Conservation (phyloP, 2,113 vertebrate species). For the Microtus pennsylvanicus region DNA sequence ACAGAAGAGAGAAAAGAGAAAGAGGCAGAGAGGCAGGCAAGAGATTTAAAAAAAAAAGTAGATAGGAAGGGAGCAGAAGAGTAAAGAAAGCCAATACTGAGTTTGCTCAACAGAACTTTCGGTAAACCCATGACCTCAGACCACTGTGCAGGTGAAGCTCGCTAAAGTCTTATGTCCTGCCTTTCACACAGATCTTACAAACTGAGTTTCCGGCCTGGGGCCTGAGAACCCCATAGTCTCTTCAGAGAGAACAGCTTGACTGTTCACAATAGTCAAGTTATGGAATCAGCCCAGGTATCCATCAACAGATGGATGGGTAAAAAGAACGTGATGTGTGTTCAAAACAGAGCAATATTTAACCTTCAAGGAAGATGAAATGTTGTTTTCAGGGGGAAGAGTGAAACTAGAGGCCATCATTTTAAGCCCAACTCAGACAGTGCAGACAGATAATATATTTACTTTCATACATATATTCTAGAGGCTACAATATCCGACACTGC, state of each 20-base stretch:
- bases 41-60: neutral
- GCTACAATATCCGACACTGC: too few relatives aligned
- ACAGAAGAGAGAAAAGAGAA: rapidly evolving
- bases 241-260: neutral
- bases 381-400: neutral
- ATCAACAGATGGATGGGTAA: neutral
- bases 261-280: neutral
- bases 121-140: neutral
- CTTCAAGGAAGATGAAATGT: neutral
- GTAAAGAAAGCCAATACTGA: neutral
- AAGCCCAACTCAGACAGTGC: neutral
- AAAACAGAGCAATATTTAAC: neutral
- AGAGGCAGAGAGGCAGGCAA: neutral
- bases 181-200: neutral
- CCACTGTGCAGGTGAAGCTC: neutral
- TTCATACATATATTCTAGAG: neutral
- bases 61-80: neutral
- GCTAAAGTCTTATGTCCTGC: neutral
- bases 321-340: neutral
- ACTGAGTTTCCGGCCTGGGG: neutral
- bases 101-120: neutral
- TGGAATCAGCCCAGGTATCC: neutral
- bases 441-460: neutral
- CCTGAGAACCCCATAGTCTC: neutral
- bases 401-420: neutral